Percentiles rank a stretch among this genome's conserved stretches.
Evolutionary conservation across 1,140 invertebrate species (phyloP).

Genomic region (Coelopa frigida): DNA sequence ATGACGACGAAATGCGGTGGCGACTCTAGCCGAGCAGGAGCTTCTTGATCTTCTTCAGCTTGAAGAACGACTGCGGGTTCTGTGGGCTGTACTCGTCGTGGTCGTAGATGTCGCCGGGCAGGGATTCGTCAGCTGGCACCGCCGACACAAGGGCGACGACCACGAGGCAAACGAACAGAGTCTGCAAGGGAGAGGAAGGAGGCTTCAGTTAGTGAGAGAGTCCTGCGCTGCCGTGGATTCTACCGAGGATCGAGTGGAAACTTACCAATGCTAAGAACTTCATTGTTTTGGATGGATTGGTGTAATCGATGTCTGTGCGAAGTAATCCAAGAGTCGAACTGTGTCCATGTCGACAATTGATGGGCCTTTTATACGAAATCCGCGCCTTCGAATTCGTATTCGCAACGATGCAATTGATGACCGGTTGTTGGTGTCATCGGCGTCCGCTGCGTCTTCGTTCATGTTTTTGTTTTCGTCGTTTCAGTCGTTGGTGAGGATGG

Average conservation of each 20-base stretch:
- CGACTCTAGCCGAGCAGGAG: slow-evolving; percentile 31
- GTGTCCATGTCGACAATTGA: too few relatives aligned
- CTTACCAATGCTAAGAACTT: slow-evolving; percentile 35
- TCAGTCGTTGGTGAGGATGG: too few relatives aligned
- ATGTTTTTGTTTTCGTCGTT: too few relatives aligned
- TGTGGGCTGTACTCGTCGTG: slow-evolving; percentile 30
- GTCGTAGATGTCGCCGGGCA: slow-evolving; percentile 31
- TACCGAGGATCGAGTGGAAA: not conserved
- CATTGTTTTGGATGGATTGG: slow-evolving; percentile 30
- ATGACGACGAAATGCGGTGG: too few relatives aligned
- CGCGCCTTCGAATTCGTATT: too few relatives aligned
- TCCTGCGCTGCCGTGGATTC: not conserved
- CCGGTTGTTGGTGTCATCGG: too few relatives aligned
- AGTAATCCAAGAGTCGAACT: too few relatives aligned
- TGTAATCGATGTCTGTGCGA: too few relatives aligned
- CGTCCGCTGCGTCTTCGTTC: too few relatives aligned
- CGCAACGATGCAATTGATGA: too few relatives aligned
- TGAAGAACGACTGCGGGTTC: slow-evolving; percentile 35
- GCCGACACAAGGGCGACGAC: slow-evolving; percentile 27
- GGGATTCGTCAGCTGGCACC: slow-evolving; percentile 33
- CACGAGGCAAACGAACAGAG: slow-evolving; percentile 29
- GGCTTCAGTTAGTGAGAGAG: not conserved
- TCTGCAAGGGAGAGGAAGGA: slow-evolving; percentile 17
- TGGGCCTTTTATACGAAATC: too few relatives aligned
- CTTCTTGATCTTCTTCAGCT: slow-evolving; percentile 41